phyloP scores from a whole-genome alignment of 2,113 vertebrate species.

The Campylomormyrus tamandua region DNA sequence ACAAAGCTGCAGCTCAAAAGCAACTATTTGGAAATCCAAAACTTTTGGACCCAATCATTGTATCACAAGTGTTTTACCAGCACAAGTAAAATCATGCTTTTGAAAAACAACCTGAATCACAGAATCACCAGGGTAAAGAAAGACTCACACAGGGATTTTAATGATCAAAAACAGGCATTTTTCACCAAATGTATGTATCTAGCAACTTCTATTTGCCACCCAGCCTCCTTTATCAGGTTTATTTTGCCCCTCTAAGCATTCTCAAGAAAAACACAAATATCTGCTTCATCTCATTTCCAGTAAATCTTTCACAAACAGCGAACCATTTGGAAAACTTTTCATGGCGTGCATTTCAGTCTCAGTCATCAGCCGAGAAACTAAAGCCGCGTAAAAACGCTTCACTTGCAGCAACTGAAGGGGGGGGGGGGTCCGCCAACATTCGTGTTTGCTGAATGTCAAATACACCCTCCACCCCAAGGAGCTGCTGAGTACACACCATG shows the following conservation, averaged over 20 bases:
- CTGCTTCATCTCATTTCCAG: not conserved
- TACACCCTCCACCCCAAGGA: not conserved
- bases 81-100: not conserved
- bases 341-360: not conserved
- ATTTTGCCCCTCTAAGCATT: not conserved
- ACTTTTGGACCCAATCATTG: not conserved
- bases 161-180: slow-evolving; percentile 25
- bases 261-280: not conserved
- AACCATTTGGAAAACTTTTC: not conserved
- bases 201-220: not conserved
- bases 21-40: not conserved
- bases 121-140: not conserved
- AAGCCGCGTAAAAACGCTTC: not conserved
- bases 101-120: not conserved
- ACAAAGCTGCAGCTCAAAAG: not conserved
- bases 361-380: not conserved
- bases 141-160: slow-evolving; percentile 34
- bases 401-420: not conserved
- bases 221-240: not conserved
- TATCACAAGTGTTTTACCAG: not conserved
- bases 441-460: not conserved
- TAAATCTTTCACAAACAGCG: not conserved
- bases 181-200: not conserved
- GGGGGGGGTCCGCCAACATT: not conserved
- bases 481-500: not conserved